These are phyloP conservation scores for Onychomys torridus DNA, from an alignment of 2,797 vertebrate genomes.

Conservation along the genomic window DNA sequence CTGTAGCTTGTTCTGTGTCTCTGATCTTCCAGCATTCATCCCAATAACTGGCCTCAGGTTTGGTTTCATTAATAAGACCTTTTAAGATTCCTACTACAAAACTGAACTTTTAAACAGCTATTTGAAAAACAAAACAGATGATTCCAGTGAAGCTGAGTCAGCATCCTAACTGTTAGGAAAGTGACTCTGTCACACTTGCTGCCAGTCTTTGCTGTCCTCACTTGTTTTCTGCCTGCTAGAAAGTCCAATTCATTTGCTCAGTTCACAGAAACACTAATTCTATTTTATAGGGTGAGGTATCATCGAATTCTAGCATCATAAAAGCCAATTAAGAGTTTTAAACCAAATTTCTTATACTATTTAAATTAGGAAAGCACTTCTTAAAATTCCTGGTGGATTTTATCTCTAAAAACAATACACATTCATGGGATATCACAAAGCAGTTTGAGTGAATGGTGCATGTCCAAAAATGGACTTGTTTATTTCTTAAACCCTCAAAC, in stretches of 20 bases:
- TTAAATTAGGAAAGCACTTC: slow-evolving; percentile 48
- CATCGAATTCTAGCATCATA: background rate
- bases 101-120: background rate
- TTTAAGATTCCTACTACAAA: too few species aligned
- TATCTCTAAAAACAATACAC: slow-evolving; percentile 54
- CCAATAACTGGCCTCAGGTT: too few species aligned
- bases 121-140: background rate
- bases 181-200: background rate
- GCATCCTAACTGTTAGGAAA: background rate
- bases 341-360: background rate
- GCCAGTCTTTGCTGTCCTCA: background rate
- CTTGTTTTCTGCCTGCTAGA: background rate
- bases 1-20: too few species aligned
- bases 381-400: slow-evolving; percentile 38
- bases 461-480: slow-evolving; percentile 15
- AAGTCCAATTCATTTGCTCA: background rate
- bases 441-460: background rate
- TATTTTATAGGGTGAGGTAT: background rate
- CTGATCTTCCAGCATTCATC: too few species aligned
- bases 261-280: background rate
- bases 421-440: slow-evolving; percentile 1
- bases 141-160: background rate
- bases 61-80: too few species aligned
- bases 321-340: background rate
- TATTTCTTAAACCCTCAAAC: slow-evolving; percentile 26